Evolutionary conservation across 2,113 vertebrate species (phyloP), one percentile per base, ranked within the genome.

Genomic region (Zapornia atra): DNA sequence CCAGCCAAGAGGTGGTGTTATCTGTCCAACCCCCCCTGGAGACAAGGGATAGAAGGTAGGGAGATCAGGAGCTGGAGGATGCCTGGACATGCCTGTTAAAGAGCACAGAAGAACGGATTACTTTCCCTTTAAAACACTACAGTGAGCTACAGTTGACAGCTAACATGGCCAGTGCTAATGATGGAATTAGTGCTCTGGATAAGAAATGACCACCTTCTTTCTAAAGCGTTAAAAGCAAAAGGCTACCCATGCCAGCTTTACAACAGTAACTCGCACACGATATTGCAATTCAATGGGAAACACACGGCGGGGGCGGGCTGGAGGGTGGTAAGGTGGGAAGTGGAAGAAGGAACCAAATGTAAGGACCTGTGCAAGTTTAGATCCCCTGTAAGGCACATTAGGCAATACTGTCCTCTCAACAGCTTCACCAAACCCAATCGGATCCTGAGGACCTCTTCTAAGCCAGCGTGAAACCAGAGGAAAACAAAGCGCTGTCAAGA

Each of bases 1-100:
- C 99, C 99, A 99, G 98, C 99, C 99, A 91, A 99, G 98, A 78
- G 99, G 99, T 88, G 99, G 99, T 71, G 99, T 99, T 96, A 99
- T 99, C 98, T 99, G 99, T 81, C 99, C 99, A 57, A 99, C 99
- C 85, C 98, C 99, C 77, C 99, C 99, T 29, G 99, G 99, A 96
- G 99, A 99, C 95, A 99, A 98, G 25, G 99, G 98, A 98, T 99
- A 99, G 97, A 99, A 99, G 97, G 99, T 99, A 92, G 99, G 97
- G 96, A 99, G 99, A 97, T 99, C 99, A 83, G 98, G 99, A 97
- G 99, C 99, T 12, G 98, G 98, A 96, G 99, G 99, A 98, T 99
- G 99, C 96, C 99, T 99, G 83, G 98, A 98, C 98, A 99, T 99
- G 98, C 99, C 99, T 99, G 94, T 96, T 81, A 71, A 95, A 94